phyloP scores from a whole-genome alignment of 2,113 vertebrate species.

The Eretmochelys imbricata region DNA sequence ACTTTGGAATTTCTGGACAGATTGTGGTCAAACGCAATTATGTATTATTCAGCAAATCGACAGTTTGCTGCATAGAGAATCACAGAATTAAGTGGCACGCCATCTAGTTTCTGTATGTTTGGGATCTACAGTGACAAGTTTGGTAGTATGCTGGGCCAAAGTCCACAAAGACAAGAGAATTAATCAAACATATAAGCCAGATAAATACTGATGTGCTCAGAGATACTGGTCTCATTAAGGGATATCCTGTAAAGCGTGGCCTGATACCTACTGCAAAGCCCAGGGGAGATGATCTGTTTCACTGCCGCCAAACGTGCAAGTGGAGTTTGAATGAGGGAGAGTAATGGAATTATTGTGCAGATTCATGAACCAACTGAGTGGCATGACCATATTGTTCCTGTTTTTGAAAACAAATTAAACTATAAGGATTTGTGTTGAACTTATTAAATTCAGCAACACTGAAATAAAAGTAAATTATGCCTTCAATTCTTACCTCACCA shows the following conservation, averaged over 20 bases:
- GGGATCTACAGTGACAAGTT: not conserved
- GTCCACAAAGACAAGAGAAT: not conserved
- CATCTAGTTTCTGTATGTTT: not conserved
- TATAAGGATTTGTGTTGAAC: not conserved
- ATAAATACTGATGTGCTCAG: not conserved
- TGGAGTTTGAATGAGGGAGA: not conserved
- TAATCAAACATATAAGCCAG: not conserved
- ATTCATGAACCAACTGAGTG: not conserved
- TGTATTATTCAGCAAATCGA: not conserved
- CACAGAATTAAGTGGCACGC: not conserved
- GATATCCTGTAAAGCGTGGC: not conserved
- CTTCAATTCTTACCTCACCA: not conserved
- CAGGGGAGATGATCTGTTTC: not conserved
- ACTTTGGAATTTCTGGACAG: constrained; percentile 13
- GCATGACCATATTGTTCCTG: not conserved
- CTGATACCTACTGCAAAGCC: not conserved
- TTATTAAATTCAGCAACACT: not conserved
- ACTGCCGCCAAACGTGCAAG: not conserved
- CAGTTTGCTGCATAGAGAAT: not conserved
- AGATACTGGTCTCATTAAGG: not conserved
- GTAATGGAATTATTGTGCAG: not conserved
- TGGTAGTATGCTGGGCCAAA: not conserved
- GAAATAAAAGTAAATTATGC: not conserved
- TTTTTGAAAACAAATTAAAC: not conserved
- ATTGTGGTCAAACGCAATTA: constrained; percentile 7